Evolutionary conservation across 2,888 invertebrate genomes (phyloP).

Genomic region (Listrodromus nycthemerus): DNA sequence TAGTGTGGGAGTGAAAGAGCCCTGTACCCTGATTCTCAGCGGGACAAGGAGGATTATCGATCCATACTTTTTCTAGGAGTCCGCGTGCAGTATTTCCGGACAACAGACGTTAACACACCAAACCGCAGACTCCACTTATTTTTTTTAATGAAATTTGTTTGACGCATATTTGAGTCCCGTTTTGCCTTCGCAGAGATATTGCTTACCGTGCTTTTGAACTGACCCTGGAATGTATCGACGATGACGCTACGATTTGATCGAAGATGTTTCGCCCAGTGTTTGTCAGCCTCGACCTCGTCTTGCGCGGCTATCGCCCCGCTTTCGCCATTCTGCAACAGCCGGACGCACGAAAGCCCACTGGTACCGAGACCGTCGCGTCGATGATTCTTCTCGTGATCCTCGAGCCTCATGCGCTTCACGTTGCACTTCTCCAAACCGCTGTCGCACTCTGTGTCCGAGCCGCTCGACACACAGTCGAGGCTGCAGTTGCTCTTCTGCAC

Average conservation of each 20-base stretch:
- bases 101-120: constrained; percentile 65
- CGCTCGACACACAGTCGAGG: constrained; percentile 77
- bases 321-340: constrained; percentile 75
- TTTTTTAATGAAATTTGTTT: neutral
- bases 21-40: constrained; percentile 68
- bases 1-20: constrained; percentile 71
- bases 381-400: constrained; percentile 83
- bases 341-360: constrained; percentile 74
- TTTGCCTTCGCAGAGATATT: constrained; percentile 18
- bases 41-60: constrained; percentile 74
- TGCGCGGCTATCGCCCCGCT: constrained; percentile 80
- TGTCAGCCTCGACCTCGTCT: constrained; percentile 85
- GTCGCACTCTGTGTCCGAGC: constrained; percentile 80
- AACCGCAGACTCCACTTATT: constrained; percentile 69
- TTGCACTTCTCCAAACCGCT: constrained; percentile 82
- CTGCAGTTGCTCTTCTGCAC: constrained; percentile 78
- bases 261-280: constrained; percentile 87
- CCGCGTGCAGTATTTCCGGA: constrained; percentile 68
- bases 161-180: neutral
- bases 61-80: constrained; percentile 75
- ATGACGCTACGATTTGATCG: constrained; percentile 86
- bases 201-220: constrained; percentile 88
- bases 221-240: constrained; percentile 88
- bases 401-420: constrained; percentile 83
- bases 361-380: constrained; percentile 75